phyloP scores from a whole-genome alignment of 2,113 vertebrate genomes.

The Jacana jacana region DNA sequence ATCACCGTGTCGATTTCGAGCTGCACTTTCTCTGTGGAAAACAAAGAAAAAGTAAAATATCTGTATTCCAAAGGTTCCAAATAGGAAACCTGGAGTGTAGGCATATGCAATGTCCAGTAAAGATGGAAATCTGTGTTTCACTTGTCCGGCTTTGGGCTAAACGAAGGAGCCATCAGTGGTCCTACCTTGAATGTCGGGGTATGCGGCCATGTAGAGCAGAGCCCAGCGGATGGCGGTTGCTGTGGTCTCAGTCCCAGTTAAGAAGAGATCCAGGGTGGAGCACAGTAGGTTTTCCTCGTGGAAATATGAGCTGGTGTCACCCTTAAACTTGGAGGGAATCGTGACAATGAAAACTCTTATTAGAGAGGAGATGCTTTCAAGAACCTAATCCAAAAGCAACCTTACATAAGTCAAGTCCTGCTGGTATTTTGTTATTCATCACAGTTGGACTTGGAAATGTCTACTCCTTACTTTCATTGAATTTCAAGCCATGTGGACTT shows the following conservation, averaged over 20 bases:
- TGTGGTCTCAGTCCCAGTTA: constrained; percentile 77
- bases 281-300: constrained; percentile 73
- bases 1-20: constrained; percentile 77
- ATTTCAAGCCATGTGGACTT: not conserved
- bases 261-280: constrained; percentile 81
- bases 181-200: constrained; percentile 82
- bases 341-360: not conserved
- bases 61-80: not conserved
- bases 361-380: not conserved
- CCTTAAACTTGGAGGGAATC: constrained; percentile 10
- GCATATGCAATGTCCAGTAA: not conserved
- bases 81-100: not conserved
- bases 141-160: not conserved
- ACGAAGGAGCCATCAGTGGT: not conserved
- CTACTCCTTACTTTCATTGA: not conserved
- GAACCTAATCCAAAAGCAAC: not conserved
- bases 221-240: constrained; percentile 80
- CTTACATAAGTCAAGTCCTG: not conserved
- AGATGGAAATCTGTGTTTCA: not conserved
- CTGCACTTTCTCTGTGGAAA: constrained; percentile 72
- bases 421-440: not conserved
- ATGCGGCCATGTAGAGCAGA: constrained; percentile 78
- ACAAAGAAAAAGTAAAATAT: not conserved
- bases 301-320: constrained; percentile 70
- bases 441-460: not conserved